Evolutionary conservation across 2,888 invertebrate genomes (phyloP), one percentile per base, ranked within the genome.

Genomic region (Epirrhoe alternata): DNA sequence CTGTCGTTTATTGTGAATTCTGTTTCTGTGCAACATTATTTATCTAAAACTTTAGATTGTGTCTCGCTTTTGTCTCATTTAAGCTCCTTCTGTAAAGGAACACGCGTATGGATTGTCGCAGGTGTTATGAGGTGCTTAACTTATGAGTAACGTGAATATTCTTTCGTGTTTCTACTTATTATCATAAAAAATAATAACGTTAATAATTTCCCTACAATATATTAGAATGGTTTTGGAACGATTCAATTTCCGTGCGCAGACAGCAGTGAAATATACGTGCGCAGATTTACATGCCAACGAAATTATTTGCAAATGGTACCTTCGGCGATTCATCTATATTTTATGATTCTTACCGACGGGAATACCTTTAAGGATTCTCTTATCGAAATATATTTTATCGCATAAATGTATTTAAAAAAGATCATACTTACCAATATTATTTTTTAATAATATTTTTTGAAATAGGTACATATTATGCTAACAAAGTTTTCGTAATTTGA

Each of bases 201-300:
- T 65, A 54, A 61, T 68, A 60, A 68, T 55, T 68, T 64, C 24
- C 50, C 64, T 61, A 62, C 42, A 65, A 65, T 88, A 86, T 88
- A 89, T 90, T 84, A 87, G 83, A 84, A 87, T 88, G 88, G 87
- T 89, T 86, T 86, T 87, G 84, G 84, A 88, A 88, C 90, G 88
- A 90, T 92, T 91, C 91, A 91, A 92, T 92, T 92, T 92, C 92
- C 92, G 87, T 85, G 86, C 87, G 87, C 87, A 90, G 91, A 91
- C 92, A 92, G 90, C 85, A 83, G 78, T 81, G 82, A 84, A 89
- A 92, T 92, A 91, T 92, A 92, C 91, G 91, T 88, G 90, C 87
- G 83, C 89, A 87, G 88, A 91, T 92, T 90, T 91, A 90, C 89
- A 90, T 89, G 86, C 86, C 88, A 84, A 84, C 86, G 87, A 87